Base-by-base conservation (phyloP, 2,888 invertebrate genomes). In the Globia sparganii region DNA sequence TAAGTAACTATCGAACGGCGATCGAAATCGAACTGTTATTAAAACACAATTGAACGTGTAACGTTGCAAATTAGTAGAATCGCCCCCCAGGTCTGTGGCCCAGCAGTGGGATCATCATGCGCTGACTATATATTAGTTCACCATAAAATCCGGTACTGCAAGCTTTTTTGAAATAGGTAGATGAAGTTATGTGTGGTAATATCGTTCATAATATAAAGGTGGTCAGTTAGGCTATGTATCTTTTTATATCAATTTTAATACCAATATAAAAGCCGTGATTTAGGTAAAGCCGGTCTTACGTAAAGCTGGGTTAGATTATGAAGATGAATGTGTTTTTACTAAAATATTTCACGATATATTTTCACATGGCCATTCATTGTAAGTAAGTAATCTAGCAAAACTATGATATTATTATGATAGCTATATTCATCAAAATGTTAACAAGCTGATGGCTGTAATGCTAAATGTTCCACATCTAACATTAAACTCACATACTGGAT, bases 281-380 rank as follows among this genome's bases (percentile, higher is more conserved):
- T 34, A 4, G 43, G 49, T 67, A 49, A 76, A 76, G 49, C 43
- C 13, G 28, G 68, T 49, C 8, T 66, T 43, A 13, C 2, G 18
- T 56, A 37, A 67, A 76, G 37, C 37, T 15, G 6, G 66, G 49
- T 69, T 21, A 66, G 31, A 78, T 69, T 65, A 78, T 46, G 9
- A 69, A 43, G 37, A 78, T 59, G 9, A 59, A 77, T 69, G 53
- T 53, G 68, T 69, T 68, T 58, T 69, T 34, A 77, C 34, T 79
- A 4, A 5, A 83, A 46, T 31, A 46, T 37, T 28, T n/a, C 11
- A 15, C 49, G 31, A 58, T 25, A 31, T 31, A 2, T 53, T n/a
- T 15, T 34, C 9, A 15, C 1, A 5, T 31, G 31, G 18, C 49
- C 46, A 15, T 46, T 31, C 2, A 31, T 8, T 13, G 4, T 9